Percentiles rank a stretch among this genome's conserved stretches.
phyloP scores from a whole-genome alignment of 2,113 vertebrate genomes.

The Rhodinocichla rosea region DNA sequence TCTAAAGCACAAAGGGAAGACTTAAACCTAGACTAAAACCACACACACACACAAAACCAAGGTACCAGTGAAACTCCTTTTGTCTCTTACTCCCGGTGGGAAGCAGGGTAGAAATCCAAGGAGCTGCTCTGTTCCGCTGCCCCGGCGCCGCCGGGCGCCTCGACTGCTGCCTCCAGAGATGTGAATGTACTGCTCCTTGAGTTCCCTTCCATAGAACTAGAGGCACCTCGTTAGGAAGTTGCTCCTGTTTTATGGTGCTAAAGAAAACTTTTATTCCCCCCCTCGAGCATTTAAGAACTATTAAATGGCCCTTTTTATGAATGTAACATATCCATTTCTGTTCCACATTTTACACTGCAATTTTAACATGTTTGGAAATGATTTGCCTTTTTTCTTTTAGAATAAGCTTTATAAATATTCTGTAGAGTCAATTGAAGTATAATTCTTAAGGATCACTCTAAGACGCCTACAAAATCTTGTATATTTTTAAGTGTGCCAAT shows the following conservation, averaged over 20 bases:
- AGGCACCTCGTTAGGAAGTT: conserved; percentile 92
- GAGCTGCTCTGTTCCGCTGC: conserved; percentile 73
- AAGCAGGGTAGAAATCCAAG: conserved; percentile 70
- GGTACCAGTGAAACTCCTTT: conserved; percentile 64
- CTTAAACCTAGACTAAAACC: conserved; percentile 36
- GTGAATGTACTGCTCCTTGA: conserved; percentile 93
- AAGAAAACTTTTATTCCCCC: conserved; percentile 76
- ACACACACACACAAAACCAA: background rate
- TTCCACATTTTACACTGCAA: conserved; percentile 96
- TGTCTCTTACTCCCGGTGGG: conserved; percentile 67
- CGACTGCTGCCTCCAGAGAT: conserved; percentile 93
- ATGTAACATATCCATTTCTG: conserved; percentile 97
- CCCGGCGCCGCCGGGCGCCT: conserved; percentile 74
- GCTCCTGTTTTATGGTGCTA: conserved; percentile 97
- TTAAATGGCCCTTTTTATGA: conserved; percentile 91
- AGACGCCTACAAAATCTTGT: conserved; percentile 99
- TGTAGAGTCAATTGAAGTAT: conserved; percentile 99
- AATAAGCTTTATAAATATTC: conserved; percentile 99
- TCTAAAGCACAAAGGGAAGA: conserved; percentile 75
- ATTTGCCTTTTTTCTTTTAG: conserved; percentile 96
- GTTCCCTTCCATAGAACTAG: conserved; percentile 80
- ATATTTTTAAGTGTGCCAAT: conserved; percentile 99
- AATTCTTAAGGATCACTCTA: conserved; percentile 99
- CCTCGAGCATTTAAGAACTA: conserved; percentile 80
- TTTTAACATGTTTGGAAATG: conserved; percentile 95